Percentiles rank a stretch among this genome's conserved stretches.
Evolutionary conservation across 2,888 invertebrate species (phyloP).

Genomic region (Melanargia galathea): DNA sequence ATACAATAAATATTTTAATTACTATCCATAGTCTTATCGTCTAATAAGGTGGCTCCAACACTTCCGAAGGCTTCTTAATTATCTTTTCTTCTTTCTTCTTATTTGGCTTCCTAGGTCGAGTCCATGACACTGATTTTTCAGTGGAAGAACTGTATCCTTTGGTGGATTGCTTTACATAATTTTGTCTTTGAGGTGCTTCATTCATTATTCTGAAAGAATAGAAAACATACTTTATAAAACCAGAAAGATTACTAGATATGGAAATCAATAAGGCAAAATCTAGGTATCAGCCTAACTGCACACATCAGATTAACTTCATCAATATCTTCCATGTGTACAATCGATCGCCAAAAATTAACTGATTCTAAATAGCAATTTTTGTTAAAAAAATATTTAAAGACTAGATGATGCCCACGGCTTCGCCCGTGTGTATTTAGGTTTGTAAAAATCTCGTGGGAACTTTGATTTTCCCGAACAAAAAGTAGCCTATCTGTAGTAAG

Average conservation of each 20-base stretch:
- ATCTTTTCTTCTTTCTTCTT: conserved; percentile 39
- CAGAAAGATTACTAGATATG: too few species aligned
- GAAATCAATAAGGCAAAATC: too few species aligned
- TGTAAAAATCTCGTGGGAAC: too few species aligned
- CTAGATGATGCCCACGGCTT: too few species aligned
- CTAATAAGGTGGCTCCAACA: conserved; percentile 13
- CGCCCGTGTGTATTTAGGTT: too few species aligned
- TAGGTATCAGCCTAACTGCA: too few species aligned
- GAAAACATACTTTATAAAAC: neutral
- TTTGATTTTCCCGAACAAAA: too few species aligned
- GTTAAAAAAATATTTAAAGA: too few species aligned
- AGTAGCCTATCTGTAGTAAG: too few species aligned
- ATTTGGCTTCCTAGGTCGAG: conserved; percentile 51
- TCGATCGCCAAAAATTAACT: too few species aligned
- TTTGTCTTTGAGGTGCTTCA: conserved; percentile 23
- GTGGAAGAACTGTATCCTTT: conserved; percentile 40
- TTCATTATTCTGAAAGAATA: conserved; percentile 44
- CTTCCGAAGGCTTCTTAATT: conserved; percentile 8
- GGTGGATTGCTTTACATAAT: conserved; percentile 23
- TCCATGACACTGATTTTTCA: conserved; percentile 67
- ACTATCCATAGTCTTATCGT: neutral
- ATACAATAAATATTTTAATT: neutral
- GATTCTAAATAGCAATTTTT: neutral
- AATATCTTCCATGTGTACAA: too few species aligned
- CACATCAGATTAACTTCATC: too few species aligned